Evolutionary conservation across 2,113 vertebrate species (phyloP).

Genomic region (Vimba vimba): DNA sequence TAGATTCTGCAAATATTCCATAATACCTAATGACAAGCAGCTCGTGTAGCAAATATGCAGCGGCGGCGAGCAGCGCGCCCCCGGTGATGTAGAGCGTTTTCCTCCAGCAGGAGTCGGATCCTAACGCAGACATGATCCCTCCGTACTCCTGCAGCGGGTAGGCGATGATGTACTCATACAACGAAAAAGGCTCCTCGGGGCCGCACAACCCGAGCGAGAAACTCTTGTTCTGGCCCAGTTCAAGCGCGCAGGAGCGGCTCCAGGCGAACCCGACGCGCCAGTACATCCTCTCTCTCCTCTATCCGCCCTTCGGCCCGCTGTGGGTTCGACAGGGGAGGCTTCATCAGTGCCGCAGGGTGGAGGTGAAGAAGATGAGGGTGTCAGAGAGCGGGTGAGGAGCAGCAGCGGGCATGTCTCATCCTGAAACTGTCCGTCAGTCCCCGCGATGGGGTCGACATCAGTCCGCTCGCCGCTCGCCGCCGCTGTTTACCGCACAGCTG

Average conservation of each 20-base stretch:
- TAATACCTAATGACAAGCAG: constrained; percentile 92
- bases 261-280: constrained; percentile 92
- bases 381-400: not conserved
- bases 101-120: constrained; percentile 96
- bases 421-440: constrained; percentile 57
- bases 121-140: constrained; percentile 91
- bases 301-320: constrained; percentile 74
- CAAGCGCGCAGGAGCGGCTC: constrained; percentile 89
- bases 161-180: constrained; percentile 93
- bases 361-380: constrained; percentile 17
- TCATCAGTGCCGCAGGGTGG: constrained; percentile 66
- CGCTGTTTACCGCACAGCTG: constrained; percentile 44
- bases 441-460: constrained; percentile 69
- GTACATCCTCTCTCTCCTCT: constrained; percentile 85
- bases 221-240: constrained; percentile 90
- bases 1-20: not conserved
- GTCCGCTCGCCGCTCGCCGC: constrained; percentile 67
- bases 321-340: constrained; percentile 70
- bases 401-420: constrained; percentile 63
- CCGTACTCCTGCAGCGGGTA: constrained; percentile 91
- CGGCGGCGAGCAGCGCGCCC: constrained; percentile 94
- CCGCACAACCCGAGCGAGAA: constrained; percentile 84
- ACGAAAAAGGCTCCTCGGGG: constrained; percentile 85
- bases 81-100: constrained; percentile 96
- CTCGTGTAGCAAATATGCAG: constrained; percentile 95